A percentile compares a stretch with the other conserved stretches of the same genome.
phyloP scores from a whole-genome alignment of 2,888 invertebrate species.

The Hypolimnas misippus region DNA sequence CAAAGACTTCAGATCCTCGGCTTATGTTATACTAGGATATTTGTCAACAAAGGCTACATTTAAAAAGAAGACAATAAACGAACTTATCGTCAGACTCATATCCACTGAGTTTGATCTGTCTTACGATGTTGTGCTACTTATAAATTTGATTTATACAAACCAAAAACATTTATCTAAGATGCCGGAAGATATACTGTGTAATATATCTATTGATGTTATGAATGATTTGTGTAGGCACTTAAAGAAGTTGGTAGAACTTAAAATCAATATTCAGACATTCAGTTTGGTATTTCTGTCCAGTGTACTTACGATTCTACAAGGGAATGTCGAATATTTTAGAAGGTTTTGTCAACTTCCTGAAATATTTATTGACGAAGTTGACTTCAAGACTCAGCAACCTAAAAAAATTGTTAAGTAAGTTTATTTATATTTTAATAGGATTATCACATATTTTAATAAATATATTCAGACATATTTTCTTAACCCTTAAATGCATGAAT shows the following conservation, averaged over 20 bases:
- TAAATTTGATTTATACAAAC: slow-evolving; percentile 88
- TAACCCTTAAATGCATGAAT: too few relatives aligned
- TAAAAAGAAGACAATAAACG: slow-evolving; percentile 85
- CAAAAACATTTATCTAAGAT: slow-evolving; percentile 82
- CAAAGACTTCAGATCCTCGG: slow-evolving; percentile 88
- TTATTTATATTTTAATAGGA: slow-evolving; percentile 18
- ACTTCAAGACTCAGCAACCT: slow-evolving; percentile 82
- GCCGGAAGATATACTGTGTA: slow-evolving; percentile 78
- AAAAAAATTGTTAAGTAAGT: slow-evolving; percentile 84
- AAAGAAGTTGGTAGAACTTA: slow-evolving; percentile 79
- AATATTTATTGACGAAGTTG: slow-evolving; percentile 84
- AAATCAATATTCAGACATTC: slow-evolving; percentile 83
- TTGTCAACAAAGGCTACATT: slow-evolving; percentile 86
- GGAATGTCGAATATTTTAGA: slow-evolving; percentile 71
- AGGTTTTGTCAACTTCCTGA: slow-evolving; percentile 82
- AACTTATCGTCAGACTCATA: slow-evolving; percentile 79
- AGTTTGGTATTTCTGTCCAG: slow-evolving; percentile 82
- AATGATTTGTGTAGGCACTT: slow-evolving; percentile 70
- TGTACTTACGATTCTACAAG: slow-evolving; percentile 78
- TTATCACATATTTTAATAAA: neutral
- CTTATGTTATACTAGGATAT: slow-evolving; percentile 89
- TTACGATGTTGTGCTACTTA: slow-evolving; percentile 85
- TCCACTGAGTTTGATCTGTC: slow-evolving; percentile 68
- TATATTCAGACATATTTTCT: too few relatives aligned
- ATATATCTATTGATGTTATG: slow-evolving; percentile 70